Evolutionary conservation across 1,140 invertebrate species (phyloP).

Genomic region (Drosophila sp.): DNA sequence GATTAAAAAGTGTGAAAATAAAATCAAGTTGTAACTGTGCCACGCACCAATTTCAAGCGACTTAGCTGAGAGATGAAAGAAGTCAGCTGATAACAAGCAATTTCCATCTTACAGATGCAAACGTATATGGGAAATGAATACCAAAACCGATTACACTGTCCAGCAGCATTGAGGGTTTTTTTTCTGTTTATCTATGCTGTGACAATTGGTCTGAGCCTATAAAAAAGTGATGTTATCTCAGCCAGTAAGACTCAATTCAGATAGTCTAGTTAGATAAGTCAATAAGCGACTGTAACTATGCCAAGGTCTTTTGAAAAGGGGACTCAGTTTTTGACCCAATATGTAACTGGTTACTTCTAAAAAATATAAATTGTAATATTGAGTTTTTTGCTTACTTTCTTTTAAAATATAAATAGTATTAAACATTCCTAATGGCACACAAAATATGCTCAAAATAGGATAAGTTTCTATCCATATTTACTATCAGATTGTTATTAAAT

Average conservation of each 20-base stretch:
- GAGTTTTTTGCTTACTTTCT: too few species aligned
- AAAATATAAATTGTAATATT: too few species aligned
- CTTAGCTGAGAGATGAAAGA: not conserved
- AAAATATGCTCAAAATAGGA: too few species aligned
- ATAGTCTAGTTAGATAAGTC: slow-evolving; percentile 1
- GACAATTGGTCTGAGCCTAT: not conserved
- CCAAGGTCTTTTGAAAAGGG: slow-evolving; percentile 1
- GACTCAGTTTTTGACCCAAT: not conserved
- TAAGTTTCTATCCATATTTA: not conserved
- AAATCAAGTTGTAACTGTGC: slow-evolving; percentile 16
- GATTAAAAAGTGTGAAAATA: slow-evolving; percentile 21
- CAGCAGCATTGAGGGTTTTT: not conserved
- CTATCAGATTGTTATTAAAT: too few species aligned
- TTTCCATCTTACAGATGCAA: not conserved
- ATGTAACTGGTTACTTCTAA: too few species aligned
- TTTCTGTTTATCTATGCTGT: not conserved
- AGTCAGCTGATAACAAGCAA: slow-evolving; percentile 21
- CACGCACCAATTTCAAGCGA: slow-evolving; percentile 8
- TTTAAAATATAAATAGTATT: too few species aligned
- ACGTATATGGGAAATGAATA: slow-evolving; percentile 12
- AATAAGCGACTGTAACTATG: not conserved
- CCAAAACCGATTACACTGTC: not conserved
- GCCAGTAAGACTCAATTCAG: not conserved
- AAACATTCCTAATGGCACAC: too few species aligned
- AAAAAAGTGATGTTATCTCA: slow-evolving; percentile 5